Evolutionary conservation across 2,797 vertebrate genomes (phyloP).

Genomic region (Oreochromis grahami): DNA sequence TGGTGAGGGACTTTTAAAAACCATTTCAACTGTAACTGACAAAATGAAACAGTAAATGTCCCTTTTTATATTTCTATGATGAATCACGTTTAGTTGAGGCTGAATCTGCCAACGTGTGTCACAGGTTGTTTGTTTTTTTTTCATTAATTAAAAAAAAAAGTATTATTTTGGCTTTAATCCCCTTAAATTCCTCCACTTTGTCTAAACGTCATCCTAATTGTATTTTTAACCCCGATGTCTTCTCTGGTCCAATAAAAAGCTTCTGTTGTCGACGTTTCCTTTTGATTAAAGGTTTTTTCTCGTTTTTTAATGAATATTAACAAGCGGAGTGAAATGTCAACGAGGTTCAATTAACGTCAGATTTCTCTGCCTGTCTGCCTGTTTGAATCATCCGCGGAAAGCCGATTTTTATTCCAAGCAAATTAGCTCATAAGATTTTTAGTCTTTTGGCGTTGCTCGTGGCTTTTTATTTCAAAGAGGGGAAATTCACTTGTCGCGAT

Average conservation of each 20-base stretch:
- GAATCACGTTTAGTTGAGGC: not conserved
- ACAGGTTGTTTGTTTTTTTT: not conserved
- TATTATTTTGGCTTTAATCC: not conserved
- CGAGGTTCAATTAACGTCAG: not conserved
- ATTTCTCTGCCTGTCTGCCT: not conserved
- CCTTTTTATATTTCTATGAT: not conserved
- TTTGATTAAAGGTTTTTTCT: not conserved
- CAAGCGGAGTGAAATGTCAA: not conserved
- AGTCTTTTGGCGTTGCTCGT: not conserved
- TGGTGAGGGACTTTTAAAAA: not conserved
- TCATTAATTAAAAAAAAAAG: not conserved
- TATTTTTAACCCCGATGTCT: not conserved
- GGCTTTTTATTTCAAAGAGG: not conserved
- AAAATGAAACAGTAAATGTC: not conserved
- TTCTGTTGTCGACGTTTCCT: not conserved
- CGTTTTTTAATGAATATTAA: not conserved
- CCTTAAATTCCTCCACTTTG: not conserved
- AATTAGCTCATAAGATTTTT: not conserved
- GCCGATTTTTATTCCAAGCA: not conserved
- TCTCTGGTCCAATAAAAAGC: not conserved
- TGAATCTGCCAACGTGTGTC: not conserved
- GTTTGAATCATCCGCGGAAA: not conserved
- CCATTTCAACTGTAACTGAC: not conserved
- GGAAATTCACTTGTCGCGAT: not conserved
- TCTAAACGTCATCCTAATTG: not conserved